A percentile compares a stretch with the other conserved stretches of the same genome.
These are phyloP conservation scores for Zelleria hepariella DNA, from an alignment of 2,888 invertebrate species.

Conservation along the genomic window DNA sequence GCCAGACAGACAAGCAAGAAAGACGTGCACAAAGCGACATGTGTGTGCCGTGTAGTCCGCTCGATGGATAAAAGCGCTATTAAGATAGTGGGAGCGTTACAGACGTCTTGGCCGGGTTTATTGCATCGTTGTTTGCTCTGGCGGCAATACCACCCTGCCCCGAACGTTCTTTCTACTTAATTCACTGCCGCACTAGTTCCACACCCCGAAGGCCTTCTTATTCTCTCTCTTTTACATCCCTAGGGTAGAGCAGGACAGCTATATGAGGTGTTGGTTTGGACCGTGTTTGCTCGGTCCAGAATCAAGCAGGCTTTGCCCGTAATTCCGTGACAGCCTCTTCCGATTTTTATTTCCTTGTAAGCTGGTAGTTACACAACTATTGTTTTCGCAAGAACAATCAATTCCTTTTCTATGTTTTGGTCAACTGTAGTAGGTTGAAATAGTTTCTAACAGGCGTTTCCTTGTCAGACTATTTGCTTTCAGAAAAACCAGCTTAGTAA, in stretches of 20 bases:
- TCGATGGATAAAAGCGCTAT: conserved; percentile 51
- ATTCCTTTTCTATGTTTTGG: neutral
- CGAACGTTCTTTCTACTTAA: conserved; percentile 36
- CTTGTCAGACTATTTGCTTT: neutral
- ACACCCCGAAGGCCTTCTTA: neutral
- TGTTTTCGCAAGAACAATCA: neutral
- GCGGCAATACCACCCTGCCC: conserved; percentile 45
- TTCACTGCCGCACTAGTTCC: neutral
- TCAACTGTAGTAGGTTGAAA: neutral
- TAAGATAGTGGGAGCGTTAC: conserved; percentile 40
- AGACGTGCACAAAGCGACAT: conserved; percentile 42
- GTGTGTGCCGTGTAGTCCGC: conserved; percentile 33
- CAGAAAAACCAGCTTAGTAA: too few species aligned
- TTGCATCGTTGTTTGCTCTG: conserved; percentile 61
- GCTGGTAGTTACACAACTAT: neutral
- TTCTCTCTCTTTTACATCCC: neutral
- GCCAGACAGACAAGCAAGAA: neutral
- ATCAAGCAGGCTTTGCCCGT: neutral
- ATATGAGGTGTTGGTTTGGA: neutral
- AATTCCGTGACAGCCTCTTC: neutral
- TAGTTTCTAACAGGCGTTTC: neutral
- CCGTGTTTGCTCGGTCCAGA: neutral
- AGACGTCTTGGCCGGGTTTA: conserved; percentile 52
- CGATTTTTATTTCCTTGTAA: conserved; percentile 7
- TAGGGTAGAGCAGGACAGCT: neutral